Percentiles rank a stretch among this genome's conserved stretches.
phyloP scores from a whole-genome alignment of 2,888 invertebrate genomes.

The Gnatocerus cornutus region DNA sequence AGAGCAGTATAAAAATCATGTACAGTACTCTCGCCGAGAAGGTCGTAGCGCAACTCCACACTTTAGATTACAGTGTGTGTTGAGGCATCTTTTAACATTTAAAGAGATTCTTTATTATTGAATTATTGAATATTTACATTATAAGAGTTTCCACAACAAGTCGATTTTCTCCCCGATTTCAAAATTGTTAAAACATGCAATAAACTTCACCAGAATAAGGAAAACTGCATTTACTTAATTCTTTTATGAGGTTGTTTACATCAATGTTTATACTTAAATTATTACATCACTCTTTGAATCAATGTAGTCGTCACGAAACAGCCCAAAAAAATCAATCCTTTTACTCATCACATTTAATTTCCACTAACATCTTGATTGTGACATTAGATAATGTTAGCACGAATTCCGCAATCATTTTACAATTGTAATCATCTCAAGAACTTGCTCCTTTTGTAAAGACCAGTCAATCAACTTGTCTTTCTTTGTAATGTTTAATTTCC shows the following conservation, averaged over 20 bases:
- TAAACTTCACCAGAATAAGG: not conserved
- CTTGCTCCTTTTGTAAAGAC: not conserved
- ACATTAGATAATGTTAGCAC: not conserved
- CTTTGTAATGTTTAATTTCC: not conserved
- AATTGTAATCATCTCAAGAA: not conserved
- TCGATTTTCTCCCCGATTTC: not conserved
- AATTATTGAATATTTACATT: no score
- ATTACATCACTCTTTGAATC: constrained; percentile 10
- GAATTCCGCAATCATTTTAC: not conserved
- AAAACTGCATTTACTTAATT: not conserved
- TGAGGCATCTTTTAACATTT: no score
- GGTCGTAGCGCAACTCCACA: no score
- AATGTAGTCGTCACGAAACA: constrained; percentile 10
- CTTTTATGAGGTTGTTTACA: constrained; percentile 22
- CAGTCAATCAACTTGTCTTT: not conserved
- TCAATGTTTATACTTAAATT: constrained; percentile 24
- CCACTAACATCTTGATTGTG: constrained; percentile 9
- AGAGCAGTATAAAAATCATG: no score
- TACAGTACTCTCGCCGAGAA: no score
- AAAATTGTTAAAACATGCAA: not conserved
- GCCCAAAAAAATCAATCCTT: constrained; percentile 21
- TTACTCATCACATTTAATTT: constrained; percentile 23
- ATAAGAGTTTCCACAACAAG: no score
- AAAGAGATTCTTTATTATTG: no score
- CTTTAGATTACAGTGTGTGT: no score